These are phyloP conservation scores for Bradypodion ventrale DNA, from an alignment of 2,797 vertebrate genomes.

Conservation along the genomic window DNA sequence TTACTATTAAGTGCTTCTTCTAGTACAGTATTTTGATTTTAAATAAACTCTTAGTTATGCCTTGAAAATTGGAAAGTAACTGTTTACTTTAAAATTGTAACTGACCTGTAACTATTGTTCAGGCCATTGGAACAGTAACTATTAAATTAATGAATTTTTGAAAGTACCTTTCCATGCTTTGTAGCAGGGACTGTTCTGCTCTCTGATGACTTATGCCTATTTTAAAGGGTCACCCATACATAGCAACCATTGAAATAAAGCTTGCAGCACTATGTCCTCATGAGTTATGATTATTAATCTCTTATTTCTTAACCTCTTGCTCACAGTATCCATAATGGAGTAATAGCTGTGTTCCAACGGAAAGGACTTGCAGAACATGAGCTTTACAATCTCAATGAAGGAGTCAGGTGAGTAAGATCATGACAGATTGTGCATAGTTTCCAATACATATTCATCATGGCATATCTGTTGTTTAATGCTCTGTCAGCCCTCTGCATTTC, in stretches of 20 bases:
- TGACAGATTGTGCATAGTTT: background rate
- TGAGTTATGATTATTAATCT: background rate
- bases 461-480: background rate
- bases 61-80: no score
- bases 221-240: background rate
- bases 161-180: background rate
- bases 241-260: background rate
- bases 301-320: conserved; percentile 15
- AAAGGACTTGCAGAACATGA: conserved; percentile 93
- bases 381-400: conserved; percentile 93
- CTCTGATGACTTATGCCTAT: background rate
- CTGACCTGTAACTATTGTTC: background rate
- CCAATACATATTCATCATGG: background rate
- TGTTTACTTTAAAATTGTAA: background rate
- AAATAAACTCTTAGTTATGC: no score
- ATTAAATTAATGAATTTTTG: background rate
- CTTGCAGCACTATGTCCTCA: background rate
- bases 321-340: conserved; percentile 93
- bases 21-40: no score
- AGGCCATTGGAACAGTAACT: no score
- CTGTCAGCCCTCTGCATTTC: background rate
- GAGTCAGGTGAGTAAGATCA: conserved; percentile 85
- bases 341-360: conserved; percentile 93
- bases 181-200: no score
- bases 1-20: no score